These are phyloP conservation scores for Drosophila barbarae DNA, from an alignment of 2,888 invertebrate genomes.

Conservation along the genomic window DNA sequence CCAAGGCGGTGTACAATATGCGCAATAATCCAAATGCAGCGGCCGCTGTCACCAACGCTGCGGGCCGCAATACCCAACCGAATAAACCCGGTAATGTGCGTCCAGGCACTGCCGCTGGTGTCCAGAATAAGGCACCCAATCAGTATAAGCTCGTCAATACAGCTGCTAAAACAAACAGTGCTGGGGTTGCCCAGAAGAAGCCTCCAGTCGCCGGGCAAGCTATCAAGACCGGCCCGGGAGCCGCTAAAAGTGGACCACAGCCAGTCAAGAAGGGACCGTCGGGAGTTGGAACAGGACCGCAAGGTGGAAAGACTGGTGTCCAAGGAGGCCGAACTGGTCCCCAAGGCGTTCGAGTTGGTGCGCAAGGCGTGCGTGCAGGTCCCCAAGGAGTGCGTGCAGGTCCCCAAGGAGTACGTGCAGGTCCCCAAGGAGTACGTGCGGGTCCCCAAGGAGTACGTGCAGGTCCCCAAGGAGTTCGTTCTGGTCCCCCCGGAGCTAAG, in stretches of 20 bases:
- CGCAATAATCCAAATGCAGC: conserved; percentile 22
- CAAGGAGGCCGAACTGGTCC: not conserved
- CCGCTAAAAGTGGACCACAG: conserved; percentile 1
- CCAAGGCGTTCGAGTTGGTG: not conserved
- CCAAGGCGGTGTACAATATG: conserved; percentile 20
- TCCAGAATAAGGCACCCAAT: conserved; percentile 11
- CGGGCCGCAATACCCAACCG: not conserved
- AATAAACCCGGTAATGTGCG: conserved; percentile 11
- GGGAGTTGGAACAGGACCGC: not conserved
- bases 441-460: not conserved
- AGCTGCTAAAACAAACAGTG: not conserved
- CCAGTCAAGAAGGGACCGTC: not conserved
- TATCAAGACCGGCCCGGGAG: not conserved
- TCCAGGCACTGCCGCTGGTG: conserved; percentile 12
- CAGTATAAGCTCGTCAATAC: conserved; percentile 13
- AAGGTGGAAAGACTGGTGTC: not conserved
- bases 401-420: not conserved
- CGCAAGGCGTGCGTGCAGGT: not conserved
- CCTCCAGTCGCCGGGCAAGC: conserved; percentile 11
- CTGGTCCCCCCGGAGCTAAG: not conserved
- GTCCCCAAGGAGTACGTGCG: not conserved
- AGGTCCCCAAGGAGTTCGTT: not conserved
- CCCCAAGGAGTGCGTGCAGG: not conserved
- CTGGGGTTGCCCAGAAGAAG: conserved; percentile 1
- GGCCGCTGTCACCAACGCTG: conserved; percentile 2